Conservation (phyloP, 2,888 invertebrate genomes). For the Drosophila kambysellisi region DNA sequence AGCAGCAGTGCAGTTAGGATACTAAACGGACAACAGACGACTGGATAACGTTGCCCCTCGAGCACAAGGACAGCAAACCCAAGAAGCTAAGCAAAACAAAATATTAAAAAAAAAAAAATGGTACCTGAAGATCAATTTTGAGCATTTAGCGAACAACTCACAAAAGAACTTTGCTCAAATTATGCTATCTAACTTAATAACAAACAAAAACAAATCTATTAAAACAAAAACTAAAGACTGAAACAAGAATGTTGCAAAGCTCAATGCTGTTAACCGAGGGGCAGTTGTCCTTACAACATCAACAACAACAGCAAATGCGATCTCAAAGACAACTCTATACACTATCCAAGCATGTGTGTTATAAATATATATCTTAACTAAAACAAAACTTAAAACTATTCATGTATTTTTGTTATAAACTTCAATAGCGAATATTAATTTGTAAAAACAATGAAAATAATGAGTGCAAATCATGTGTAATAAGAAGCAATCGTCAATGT, state of each 20-base stretch:
- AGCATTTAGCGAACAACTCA: constrained; percentile 68
- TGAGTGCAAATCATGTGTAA: constrained; percentile 63
- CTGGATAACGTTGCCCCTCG: constrained; percentile 25
- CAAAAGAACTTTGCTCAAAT: constrained; percentile 67
- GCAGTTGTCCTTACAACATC: constrained; percentile 15
- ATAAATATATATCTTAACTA: constrained; percentile 32
- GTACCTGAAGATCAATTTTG: constrained; percentile 74
- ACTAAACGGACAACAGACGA: constrained; percentile 14
- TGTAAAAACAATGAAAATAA: constrained; percentile 53
- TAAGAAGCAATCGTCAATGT: constrained; percentile 67
- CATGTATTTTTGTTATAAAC: constrained; percentile 73
- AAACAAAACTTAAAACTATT: constrained; percentile 32
- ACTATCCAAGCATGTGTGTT: constrained; percentile 48
- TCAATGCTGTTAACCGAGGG: constrained; percentile 37
- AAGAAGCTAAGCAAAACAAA: constrained; percentile 33
- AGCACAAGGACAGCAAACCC: constrained; percentile 29
- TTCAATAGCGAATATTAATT: constrained; percentile 77
- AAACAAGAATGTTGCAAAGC: constrained; percentile 54
- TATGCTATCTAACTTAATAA: constrained; percentile 45
- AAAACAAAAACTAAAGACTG: constrained; percentile 68
- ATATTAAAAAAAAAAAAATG: constrained; percentile 53
- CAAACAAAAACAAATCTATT: constrained; percentile 54
- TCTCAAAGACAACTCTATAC: constrained; percentile 63
- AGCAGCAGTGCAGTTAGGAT: constrained; percentile 37
- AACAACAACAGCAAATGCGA: constrained; percentile 52